Evolutionary conservation across 2,113 vertebrate genomes (phyloP).

Genomic region (Stigmatopora argus): DNA sequence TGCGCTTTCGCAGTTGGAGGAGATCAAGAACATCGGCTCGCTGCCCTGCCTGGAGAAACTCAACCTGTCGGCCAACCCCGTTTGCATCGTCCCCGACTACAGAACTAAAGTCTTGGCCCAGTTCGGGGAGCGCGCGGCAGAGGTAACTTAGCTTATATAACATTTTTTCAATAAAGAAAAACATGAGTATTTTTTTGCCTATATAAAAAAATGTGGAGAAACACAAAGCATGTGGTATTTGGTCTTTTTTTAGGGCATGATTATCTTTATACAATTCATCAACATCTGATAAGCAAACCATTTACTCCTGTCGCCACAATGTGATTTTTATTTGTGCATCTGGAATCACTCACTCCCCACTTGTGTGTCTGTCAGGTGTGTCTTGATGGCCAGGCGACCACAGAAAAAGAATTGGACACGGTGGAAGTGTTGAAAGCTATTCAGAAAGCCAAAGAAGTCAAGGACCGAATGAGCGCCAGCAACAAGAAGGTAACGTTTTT

Average conservation of each 20-base stretch:
- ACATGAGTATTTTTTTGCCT: too few relatives aligned
- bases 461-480: conserved; percentile 77
- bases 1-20: conserved; percentile 79
- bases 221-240: too few relatives aligned
- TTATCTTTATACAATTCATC: too few relatives aligned
- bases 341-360: background rate
- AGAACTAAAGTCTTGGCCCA: conserved; percentile 93
- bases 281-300: too few relatives aligned
- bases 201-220: too few relatives aligned
- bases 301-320: too few relatives aligned
- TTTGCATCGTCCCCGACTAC: conserved; percentile 96
- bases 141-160: conserved; percentile 72
- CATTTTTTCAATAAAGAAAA: too few relatives aligned
- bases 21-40: conserved; percentile 80
- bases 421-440: conserved; percentile 97
- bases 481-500: conserved; percentile 81
- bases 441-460: conserved; percentile 94
- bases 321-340: too few relatives aligned
- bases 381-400: conserved; percentile 79
- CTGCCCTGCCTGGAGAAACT: conserved; percentile 90
- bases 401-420: conserved; percentile 93
- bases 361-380: conserved; percentile 73
- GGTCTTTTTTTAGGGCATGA: too few relatives aligned
- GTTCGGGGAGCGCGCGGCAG: conserved; percentile 91
- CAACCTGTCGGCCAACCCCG: conserved; percentile 78